Evolutionary conservation across 1,140 invertebrate species (phyloP), one percentile per base, ranked within the genome.

Genomic region (Polypedilum vanderplanki): DNA sequence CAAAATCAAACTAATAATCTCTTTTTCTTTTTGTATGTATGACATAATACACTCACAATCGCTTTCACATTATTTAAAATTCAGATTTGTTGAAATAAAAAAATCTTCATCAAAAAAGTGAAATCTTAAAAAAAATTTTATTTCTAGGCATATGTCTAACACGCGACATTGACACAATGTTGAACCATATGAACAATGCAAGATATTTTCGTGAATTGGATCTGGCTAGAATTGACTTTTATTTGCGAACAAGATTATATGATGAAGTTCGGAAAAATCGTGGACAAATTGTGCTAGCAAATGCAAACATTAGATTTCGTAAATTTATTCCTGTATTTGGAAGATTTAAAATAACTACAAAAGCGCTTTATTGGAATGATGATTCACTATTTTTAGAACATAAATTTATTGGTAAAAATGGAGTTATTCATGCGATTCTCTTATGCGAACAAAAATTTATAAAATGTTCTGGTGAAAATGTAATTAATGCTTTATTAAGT

Each of bases 171-270:
- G 86, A 87, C 84, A 84, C 88, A 79, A 80, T 91, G 79, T 80
- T 89, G 57, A 80, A 87, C 80, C 84, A 88, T 80, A 86, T 92
- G 90, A 88, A 90, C 82, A 87, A 89, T 83, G 80, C 86, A 67
- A 77, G 87, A n/a, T 90, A 88, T 77, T 79, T 91, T 79, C 83
- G 88, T 74, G 87, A 89, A 78, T 78, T 89, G 76, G 87, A 92
- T 83, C 90, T 91, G 81, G 85, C 88, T 75, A 78, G 90, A 18
- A 84, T 85, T 0, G 85, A 88, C 76, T 88, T 88, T 77, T 88
- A 86, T 79, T 83, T 86, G 75, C 80, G 86, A 57, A 86, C 85
- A 0, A 83, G 83, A 73, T 79, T 88, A 0, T 87, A 86, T 76
- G 77, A 82, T 18, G 83, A 84, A 74, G 85, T 86, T 41, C 81